Percentiles rank a stretch among this genome's conserved stretches.
Evolutionary conservation across 2,797 vertebrate species (phyloP).

Genomic region (Galago senegalensis): DNA sequence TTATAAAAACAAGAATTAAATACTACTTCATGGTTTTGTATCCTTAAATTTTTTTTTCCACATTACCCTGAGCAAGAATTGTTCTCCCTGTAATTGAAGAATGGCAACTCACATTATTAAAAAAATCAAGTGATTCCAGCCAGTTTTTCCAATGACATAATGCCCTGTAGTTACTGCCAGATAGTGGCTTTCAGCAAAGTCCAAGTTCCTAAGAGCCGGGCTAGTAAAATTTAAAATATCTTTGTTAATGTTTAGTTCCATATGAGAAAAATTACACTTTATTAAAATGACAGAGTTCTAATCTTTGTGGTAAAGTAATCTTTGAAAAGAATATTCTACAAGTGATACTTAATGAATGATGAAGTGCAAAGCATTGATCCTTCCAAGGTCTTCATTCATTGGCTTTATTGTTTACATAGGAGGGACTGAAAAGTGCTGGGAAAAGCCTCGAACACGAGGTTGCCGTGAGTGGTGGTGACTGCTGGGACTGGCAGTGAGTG

Average conservation of each 20-base stretch:
- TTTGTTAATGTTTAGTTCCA: conserved; percentile 43
- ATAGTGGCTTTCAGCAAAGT: neutral
- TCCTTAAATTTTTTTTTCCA: neutral
- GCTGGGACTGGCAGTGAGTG: no score
- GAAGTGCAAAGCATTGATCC: neutral
- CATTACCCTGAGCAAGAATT: neutral
- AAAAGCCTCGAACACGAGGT: neutral
- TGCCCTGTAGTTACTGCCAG: neutral
- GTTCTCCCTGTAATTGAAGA: conserved; percentile 44
- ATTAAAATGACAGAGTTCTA: conserved; percentile 20
- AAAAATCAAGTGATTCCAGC: neutral
- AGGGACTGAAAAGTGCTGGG: neutral
- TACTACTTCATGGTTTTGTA: neutral
- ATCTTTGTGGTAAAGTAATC: neutral
- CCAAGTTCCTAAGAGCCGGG: conserved; percentile 49
- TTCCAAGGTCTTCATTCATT: conserved; percentile 5
- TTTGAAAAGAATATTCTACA: neutral
- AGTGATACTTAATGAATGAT: neutral
- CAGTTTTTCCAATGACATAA: conserved; percentile 30
- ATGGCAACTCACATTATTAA: neutral
- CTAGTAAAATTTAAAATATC: conserved; percentile 58
- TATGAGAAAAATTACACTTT: conserved; percentile 46
- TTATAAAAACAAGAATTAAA: neutral
- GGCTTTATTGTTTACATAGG: conserved; percentile 23
- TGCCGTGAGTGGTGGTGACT: neutral